Evolutionary conservation across 2,113 vertebrate species (phyloP).

Genomic region (Okapia johnstoni): DNA sequence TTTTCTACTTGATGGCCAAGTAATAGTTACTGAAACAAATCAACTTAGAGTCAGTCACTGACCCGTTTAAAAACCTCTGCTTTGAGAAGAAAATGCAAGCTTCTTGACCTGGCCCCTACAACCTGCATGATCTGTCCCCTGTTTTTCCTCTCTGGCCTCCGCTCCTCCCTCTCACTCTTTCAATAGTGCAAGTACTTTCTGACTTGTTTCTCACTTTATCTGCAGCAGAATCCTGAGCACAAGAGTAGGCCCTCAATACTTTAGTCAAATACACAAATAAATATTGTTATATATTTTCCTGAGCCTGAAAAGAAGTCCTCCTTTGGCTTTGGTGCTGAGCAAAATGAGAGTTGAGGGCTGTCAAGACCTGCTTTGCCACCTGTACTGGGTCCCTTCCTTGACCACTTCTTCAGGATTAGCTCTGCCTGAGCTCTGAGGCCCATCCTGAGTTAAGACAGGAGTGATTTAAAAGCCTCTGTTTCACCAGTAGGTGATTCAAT

Average conservation of each 20-base stretch:
- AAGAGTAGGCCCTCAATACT: neutral
- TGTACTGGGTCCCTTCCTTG: neutral
- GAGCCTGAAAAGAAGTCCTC: neutral
- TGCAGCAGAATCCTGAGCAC: neutral
- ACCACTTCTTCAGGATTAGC: neutral
- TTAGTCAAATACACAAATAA: neutral
- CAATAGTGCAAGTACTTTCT: neutral
- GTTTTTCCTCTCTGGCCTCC: neutral
- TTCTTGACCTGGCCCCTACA: neutral
- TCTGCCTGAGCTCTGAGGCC: neutral
- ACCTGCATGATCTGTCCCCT: neutral
- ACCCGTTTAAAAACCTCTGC: neutral
- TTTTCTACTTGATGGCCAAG: neutral
- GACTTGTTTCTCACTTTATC: neutral
- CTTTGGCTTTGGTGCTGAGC: neutral
- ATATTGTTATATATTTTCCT: neutral
- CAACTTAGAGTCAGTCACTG: neutral
- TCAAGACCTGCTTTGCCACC: neutral
- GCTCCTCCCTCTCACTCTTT: neutral
- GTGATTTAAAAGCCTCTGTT: neutral
- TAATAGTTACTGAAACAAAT: constrained; percentile 10
- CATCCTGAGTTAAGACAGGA: neutral
- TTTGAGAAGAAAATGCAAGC: neutral
- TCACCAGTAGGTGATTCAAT: neutral
- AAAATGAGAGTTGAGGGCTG: neutral